A percentile compares a stretch with the other conserved stretches of the same genome.
phyloP scores from a whole-genome alignment of 2,797 vertebrate species.

The Siniperca undulata region DNA sequence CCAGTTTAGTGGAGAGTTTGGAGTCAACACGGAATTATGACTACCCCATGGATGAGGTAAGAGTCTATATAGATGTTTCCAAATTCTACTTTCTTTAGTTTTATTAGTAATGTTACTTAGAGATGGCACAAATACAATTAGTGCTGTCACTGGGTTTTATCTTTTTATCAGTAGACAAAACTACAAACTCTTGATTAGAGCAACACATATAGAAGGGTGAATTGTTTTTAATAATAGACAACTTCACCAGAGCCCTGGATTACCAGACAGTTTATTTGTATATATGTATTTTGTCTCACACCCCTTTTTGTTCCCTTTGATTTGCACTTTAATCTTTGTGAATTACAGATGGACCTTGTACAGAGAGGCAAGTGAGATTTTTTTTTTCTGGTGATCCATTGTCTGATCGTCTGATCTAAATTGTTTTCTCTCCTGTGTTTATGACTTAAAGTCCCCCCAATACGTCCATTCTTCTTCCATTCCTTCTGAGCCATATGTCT shows the following conservation, averaged over 20 bases:
- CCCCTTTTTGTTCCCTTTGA: neutral
- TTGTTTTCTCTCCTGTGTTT: no score
- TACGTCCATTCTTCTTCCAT: no score
- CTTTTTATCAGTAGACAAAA: neutral
- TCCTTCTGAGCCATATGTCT: no score
- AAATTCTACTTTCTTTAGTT: neutral
- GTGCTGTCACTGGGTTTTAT: neutral
- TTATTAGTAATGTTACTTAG: no score
- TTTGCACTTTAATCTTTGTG: conserved; percentile 4
- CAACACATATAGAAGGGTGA: neutral
- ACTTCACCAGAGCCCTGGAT: neutral
- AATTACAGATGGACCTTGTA: neutral
- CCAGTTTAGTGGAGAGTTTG: conserved; percentile 37
- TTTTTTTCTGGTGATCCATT: no score
- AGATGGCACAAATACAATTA: neutral
- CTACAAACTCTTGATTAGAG: neutral
- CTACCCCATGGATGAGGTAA: conserved; percentile 74
- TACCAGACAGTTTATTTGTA: neutral
- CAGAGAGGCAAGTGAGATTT: no score
- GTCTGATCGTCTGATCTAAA: no score
- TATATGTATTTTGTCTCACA: neutral
- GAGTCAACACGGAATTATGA: conserved; percentile 38
- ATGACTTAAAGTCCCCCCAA: no score
- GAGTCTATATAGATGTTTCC: neutral
- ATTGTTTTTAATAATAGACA: neutral